Base-by-base conservation (phyloP, 2,797 vertebrate species). In the Mormyrus proboscirostris region DNA sequence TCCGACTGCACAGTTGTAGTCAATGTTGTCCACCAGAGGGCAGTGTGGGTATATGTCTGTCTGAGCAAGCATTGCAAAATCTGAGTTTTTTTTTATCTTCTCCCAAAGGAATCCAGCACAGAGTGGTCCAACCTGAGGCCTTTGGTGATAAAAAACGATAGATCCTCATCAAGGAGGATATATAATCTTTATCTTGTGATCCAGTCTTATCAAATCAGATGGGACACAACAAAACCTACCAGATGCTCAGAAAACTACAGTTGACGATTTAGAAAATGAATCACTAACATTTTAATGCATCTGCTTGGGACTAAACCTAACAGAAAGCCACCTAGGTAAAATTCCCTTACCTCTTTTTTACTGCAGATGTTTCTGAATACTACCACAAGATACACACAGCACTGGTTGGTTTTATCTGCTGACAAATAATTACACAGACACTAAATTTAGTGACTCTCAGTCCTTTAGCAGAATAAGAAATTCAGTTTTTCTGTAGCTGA, bases 151-250 rank as follows among this genome's bases (percentile, higher is more conserved):
- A 91, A 82, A 91, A 89, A 93, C 92, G 89, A 91, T 90, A 89
- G 92, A 91, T 92, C 86, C 93, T 93, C 92, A 93, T 94, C 94
- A 93, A 93, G 93, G 91, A 90, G 91, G 87, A 90, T 88, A 92
- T 95, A 94, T 94, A 93, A 95, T 95, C 93, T 95, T 93, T 93
- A 93, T 93, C 92, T 91, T 94, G 93, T 95, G 94, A 95, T 95
- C 95, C 92, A 93, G 94, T 93, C 91, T 91, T 94, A 94, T 95
- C 92, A 93, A 95, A 93, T 91, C 91, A 86, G 93, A 93, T 93
- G 92, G 92, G 93, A 94, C 73, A 83, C 87, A 88, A 29, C 22
- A 51, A 88, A 38, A 33, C 29, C 53, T 62, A 41, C 3, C 89
- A 49, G 93, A 92, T 93, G 92, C 93, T 94, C 92, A 62, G 92